phyloP scores from a whole-genome alignment of 2,113 vertebrate species.

The Gallinago media region DNA sequence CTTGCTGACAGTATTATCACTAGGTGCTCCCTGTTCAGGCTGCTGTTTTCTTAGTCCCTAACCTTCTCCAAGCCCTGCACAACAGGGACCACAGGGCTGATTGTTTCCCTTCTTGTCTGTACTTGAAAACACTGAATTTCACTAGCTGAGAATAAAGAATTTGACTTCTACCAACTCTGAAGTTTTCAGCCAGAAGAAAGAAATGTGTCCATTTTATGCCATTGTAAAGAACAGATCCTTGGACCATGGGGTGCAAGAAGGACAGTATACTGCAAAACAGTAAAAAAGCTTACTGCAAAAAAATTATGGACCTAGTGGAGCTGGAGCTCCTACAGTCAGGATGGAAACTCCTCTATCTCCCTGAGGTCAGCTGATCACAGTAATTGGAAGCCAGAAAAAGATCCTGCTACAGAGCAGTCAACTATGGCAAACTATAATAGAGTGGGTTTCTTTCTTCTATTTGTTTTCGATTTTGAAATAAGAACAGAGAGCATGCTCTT shows the following conservation, averaged over 20 bases:
- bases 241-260: background rate
- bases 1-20: background rate
- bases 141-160: background rate
- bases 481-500: background rate
- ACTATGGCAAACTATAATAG: background rate
- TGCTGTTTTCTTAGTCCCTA: background rate
- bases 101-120: background rate
- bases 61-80: background rate
- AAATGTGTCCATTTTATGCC: background rate
- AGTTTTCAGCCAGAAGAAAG: background rate
- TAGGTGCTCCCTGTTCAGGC: background rate
- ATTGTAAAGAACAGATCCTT: background rate
- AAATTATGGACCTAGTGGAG: background rate
- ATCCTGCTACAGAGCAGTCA: background rate
- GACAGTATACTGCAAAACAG: background rate
- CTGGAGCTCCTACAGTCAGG: background rate
- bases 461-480: background rate
- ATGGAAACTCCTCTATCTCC: background rate
- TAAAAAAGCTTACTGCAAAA: background rate
- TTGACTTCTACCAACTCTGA: background rate
- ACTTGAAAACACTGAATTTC: background rate
- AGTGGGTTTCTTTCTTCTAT: background rate
- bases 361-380: background rate
- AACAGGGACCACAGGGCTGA: background rate
- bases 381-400: background rate